These are phyloP conservation scores for Arizona elegans DNA, from an alignment of 2,113 vertebrate species.

Conservation along the genomic window DNA sequence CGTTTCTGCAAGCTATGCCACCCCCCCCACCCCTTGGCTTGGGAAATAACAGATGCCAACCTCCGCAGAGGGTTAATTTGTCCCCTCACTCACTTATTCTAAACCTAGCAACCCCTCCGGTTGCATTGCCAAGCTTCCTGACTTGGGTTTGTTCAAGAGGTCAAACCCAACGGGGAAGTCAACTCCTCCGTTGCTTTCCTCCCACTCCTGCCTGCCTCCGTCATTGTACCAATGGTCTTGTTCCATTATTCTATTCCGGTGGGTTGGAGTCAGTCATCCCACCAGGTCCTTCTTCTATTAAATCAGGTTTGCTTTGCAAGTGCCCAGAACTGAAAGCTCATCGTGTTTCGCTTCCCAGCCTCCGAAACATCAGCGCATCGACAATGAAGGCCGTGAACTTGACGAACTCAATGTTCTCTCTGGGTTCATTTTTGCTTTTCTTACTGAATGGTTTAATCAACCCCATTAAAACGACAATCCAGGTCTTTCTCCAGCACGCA, in stretches of 20 bases:
- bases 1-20: no score
- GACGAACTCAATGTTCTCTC: not conserved
- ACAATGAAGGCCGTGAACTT: not conserved
- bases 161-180: no score
- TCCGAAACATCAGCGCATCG: not conserved
- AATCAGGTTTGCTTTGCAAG: not conserved
- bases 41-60: no score
- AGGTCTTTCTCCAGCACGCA: not conserved
- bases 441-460: not conserved
- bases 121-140: not conserved
- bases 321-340: not conserved
- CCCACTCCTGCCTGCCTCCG: not conserved
- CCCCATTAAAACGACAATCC: not conserved
- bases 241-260: not conserved
- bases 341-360: not conserved
- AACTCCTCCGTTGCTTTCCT: not conserved
- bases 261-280: not conserved
- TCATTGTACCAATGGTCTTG: fast-evolving
- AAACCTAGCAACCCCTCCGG: not conserved
- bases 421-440: not conserved
- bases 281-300: not conserved
- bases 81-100: not conserved
- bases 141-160: not conserved
- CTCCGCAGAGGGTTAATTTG: no score
- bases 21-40: no score